Conservation (phyloP, 2,113 vertebrate species). For the Hydrolagus affinis region DNA sequence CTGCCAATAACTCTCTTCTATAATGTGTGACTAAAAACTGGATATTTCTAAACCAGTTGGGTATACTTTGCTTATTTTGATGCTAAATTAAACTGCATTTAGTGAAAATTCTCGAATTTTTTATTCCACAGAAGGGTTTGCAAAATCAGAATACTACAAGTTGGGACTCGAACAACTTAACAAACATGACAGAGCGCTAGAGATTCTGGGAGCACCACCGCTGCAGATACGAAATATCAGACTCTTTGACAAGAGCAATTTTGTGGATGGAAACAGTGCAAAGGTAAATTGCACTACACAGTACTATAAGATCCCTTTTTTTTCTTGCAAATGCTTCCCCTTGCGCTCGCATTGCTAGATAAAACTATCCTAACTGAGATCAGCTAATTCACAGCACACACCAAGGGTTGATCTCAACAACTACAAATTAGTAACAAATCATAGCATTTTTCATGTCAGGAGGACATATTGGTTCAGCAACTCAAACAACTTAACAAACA, state of each 20-base stretch:
- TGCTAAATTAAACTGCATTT: not conserved
- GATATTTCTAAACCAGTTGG: too few species aligned
- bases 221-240: constrained; percentile 63
- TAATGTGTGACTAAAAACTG: too few species aligned
- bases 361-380: too few species aligned
- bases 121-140: constrained; percentile 50
- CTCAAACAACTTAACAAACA: too few species aligned
- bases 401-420: too few species aligned
- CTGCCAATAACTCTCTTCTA: too few species aligned
- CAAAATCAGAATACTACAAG: constrained; percentile 59
- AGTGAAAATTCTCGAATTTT: constrained; percentile 13
- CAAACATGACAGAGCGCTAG: constrained; percentile 52
- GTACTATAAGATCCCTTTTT: not conserved
- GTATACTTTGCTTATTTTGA: too few species aligned
- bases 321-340: not conserved
- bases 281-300: constrained; percentile 40
- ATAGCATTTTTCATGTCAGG: too few species aligned
- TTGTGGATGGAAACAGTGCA: constrained; percentile 48
- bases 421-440: too few species aligned
- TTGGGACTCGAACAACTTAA: constrained; percentile 60
- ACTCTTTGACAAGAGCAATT: constrained; percentile 59
- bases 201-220: constrained; percentile 61
- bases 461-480: too few species aligned
- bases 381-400: too few species aligned
- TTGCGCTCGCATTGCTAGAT: not conserved